Percentiles rank a stretch among this genome's conserved stretches.
Evolutionary conservation across 2,113 vertebrate species (phyloP).

Genomic region (Pycnonotus jocosus): DNA sequence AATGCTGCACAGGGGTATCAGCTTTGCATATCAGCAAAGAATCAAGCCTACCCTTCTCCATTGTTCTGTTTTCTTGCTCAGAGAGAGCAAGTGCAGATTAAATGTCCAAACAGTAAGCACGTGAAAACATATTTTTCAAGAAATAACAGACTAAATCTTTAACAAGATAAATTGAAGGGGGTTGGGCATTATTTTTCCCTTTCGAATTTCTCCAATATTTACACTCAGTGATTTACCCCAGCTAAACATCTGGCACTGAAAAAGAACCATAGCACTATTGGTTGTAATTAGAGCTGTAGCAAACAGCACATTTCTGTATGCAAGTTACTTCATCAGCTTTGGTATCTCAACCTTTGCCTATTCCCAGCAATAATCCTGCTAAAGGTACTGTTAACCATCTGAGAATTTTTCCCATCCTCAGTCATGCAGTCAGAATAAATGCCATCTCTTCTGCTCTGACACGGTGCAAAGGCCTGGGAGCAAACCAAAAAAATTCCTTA

Average conservation of each 20-base stretch:
- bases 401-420: background rate
- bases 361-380: background rate
- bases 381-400: background rate
- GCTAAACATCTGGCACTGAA: background rate
- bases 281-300: background rate
- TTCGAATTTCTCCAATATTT: background rate
- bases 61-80: background rate
- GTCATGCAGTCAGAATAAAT: background rate
- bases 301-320: background rate
- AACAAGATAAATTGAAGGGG: background rate
- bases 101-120: background rate
- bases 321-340: background rate
- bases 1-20: background rate
- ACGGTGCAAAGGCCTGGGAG: background rate
- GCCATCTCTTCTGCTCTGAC: background rate
- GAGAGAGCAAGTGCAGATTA: background rate
- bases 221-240: background rate
- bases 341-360: background rate
- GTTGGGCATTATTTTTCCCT: background rate
- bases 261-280: background rate
- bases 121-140: background rate
- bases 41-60: background rate
- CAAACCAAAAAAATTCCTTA: background rate
- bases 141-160: background rate
- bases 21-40: background rate